A percentile compares a stretch with the other conserved stretches of the same genome.
Conservation (phyloP, 2,113 vertebrate species). For the Microtus pennsylvanicus region DNA sequence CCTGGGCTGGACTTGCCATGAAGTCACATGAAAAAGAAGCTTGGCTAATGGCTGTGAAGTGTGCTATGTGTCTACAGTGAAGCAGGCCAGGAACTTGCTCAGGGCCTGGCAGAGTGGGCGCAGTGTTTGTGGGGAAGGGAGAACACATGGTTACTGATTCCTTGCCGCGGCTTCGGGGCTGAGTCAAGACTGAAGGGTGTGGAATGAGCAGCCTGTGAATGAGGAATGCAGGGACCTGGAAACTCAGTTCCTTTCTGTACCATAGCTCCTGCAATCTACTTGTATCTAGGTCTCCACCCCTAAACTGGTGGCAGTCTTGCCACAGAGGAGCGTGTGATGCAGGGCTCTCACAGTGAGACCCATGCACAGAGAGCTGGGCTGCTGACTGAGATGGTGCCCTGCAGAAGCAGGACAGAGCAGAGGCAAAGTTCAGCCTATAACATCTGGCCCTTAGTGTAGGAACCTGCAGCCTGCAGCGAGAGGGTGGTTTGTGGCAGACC, state of each 20-base stretch:
- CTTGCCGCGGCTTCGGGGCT: background rate
- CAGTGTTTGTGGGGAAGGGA: background rate
- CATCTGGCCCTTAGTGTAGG: background rate
- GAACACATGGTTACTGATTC: rapidly evolving
- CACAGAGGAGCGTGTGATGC: rapidly evolving
- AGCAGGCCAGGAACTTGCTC: rapidly evolving
- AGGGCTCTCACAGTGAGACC: background rate
- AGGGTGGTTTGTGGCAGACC: background rate
- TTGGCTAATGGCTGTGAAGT: rapidly evolving
- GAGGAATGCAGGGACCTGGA: rapidly evolving
- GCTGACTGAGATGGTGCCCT: too few relatives aligned
- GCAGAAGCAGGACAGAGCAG: background rate
- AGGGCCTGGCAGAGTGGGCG: background rate
- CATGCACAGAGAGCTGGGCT: background rate
- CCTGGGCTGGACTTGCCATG: too few relatives aligned
- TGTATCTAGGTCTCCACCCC: background rate
- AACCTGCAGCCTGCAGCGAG: background rate
- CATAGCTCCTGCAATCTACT: too few relatives aligned
- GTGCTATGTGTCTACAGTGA: background rate
- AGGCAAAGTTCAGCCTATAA: background rate
- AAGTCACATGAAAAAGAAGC: background rate
- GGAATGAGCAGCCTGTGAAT: rapidly evolving
- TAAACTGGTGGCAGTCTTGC: background rate
- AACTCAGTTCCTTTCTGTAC: too few relatives aligned
- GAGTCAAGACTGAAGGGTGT: background rate